These are phyloP conservation scores for Callinectes sapidus DNA, from an alignment of 2,888 invertebrate species.

Conservation along the genomic window DNA sequence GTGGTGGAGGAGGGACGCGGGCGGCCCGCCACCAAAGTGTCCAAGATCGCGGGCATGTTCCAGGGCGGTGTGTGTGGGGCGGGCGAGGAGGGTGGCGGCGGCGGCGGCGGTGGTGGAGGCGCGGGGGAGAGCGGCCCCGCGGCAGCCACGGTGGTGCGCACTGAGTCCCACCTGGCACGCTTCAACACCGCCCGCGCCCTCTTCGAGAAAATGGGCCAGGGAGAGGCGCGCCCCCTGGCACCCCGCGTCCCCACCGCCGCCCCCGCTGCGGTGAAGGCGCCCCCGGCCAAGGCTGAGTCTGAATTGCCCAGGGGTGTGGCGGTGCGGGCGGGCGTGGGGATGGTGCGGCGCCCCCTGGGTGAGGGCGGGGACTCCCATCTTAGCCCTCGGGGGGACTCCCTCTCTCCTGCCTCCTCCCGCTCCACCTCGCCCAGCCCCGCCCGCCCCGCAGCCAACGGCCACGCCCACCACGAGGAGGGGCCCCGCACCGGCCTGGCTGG, in stretches of 20 bases:
- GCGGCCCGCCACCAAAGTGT: conserved; percentile 83
- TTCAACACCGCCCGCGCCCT: conserved; percentile 94
- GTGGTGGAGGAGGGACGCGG: conserved; percentile 63
- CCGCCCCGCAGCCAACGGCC: conserved; percentile 56
- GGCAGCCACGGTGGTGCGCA: conserved; percentile 85
- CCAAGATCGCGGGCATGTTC: conserved; percentile 93
- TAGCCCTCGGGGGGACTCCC: conserved; percentile 42
- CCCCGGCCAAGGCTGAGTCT: background rate
- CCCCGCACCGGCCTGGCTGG: conserved; percentile 33
- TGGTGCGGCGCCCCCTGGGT: conserved; percentile 71
- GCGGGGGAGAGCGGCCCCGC: conserved; percentile 75
- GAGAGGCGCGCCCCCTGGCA: conserved; percentile 46
- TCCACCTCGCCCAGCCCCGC: conserved; percentile 51
- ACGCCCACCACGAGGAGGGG: conserved; percentile 73
- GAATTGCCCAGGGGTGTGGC: background rate
- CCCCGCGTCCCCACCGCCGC: background rate
- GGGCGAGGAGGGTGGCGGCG: conserved; percentile 22
- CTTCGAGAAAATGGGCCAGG: conserved; percentile 87
- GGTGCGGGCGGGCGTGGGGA: background rate
- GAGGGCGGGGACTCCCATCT: conserved; percentile 73
- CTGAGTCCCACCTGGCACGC: conserved; percentile 91
- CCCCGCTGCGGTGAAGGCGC: background rate
- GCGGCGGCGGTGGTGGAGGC: conserved; percentile 76
- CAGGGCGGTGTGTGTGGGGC: conserved; percentile 79
- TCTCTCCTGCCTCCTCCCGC: conserved; percentile 47